A percentile compares a stretch with the other conserved stretches of the same genome.
Evolutionary conservation across 2,888 invertebrate species (phyloP).

Genomic region (Abscondita cerata): DNA sequence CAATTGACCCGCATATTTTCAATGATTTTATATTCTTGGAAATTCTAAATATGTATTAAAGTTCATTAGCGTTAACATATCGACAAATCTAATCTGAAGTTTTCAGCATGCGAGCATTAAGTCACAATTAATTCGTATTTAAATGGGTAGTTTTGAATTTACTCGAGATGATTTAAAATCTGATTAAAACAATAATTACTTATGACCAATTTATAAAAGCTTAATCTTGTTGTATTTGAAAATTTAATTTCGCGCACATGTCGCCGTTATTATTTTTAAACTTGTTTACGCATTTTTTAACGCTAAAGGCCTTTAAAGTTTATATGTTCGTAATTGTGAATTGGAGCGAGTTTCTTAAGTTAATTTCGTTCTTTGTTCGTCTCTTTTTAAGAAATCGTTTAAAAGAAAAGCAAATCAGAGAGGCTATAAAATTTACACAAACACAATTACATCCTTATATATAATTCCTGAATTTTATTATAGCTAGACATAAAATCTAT

Average conservation of each 20-base stretch:
- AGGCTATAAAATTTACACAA: slow-evolving; percentile 39
- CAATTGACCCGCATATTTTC: too few relatives aligned
- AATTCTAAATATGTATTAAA: slow-evolving; percentile 11
- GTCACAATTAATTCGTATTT: slow-evolving; percentile 39
- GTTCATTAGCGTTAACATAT: slow-evolving; percentile 11
- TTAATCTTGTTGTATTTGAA: not conserved
- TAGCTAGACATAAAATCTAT: slow-evolving; percentile 49
- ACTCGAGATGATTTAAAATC: slow-evolving; percentile 11
- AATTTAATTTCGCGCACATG: not conserved
- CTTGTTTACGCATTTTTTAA: too few relatives aligned
- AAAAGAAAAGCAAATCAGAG: slow-evolving; percentile 15
- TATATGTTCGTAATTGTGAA: too few relatives aligned
- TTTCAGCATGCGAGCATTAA: slow-evolving; percentile 28
- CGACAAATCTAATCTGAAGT: slow-evolving; percentile 7
- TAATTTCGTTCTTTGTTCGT: too few relatives aligned
- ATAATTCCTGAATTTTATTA: slow-evolving; percentile 53
- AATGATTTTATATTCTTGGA: slow-evolving; percentile 1
- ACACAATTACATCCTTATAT: slow-evolving; percentile 52
- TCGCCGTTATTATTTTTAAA: too few relatives aligned
- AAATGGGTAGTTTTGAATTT: slow-evolving; percentile 41
- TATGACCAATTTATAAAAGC: not conserved
- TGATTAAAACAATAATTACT: slow-evolving; percentile 5
- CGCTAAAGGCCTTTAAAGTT: too few relatives aligned
- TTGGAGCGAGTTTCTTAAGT: too few relatives aligned
- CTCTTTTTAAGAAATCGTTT: too few relatives aligned